These are phyloP conservation scores for Calidris pygmaea DNA, from an alignment of 2,113 vertebrate genomes.

Conservation along the genomic window DNA sequence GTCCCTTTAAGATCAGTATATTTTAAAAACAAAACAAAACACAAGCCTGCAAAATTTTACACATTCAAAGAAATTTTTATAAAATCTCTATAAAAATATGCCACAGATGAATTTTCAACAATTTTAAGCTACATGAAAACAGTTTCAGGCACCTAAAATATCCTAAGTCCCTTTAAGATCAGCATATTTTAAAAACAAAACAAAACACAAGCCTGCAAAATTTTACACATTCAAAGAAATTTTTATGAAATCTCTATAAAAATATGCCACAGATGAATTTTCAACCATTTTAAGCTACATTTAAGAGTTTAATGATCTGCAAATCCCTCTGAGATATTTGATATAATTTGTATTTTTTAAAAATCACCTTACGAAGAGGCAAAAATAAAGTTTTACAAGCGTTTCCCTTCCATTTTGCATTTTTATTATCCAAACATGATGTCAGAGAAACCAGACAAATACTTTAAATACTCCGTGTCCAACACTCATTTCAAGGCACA, in stretches of 20 bases:
- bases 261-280: neutral
- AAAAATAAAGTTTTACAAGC: neutral
- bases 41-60: neutral
- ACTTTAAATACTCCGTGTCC: neutral
- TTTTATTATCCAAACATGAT: neutral
- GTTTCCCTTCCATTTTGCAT: neutral
- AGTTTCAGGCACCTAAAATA: neutral
- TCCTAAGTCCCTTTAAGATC: neutral
- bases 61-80: neutral
- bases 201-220: neutral
- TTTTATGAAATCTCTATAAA: neutral
- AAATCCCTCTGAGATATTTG: neutral
- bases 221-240: neutral
- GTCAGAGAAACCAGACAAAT: neutral
- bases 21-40: neutral
- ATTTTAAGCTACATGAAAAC: neutral
- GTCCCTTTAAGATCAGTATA: neutral
- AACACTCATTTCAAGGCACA: neutral
- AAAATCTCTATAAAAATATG: neutral
- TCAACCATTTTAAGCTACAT: neutral
- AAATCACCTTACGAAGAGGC: fast-evolving
- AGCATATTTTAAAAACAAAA: neutral
- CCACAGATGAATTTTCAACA: neutral
- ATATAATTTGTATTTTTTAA: neutral
- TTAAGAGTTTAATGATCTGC: neutral